phyloP scores from a whole-genome alignment of 1,140 invertebrate species.

The Drosophila suzukii region DNA sequence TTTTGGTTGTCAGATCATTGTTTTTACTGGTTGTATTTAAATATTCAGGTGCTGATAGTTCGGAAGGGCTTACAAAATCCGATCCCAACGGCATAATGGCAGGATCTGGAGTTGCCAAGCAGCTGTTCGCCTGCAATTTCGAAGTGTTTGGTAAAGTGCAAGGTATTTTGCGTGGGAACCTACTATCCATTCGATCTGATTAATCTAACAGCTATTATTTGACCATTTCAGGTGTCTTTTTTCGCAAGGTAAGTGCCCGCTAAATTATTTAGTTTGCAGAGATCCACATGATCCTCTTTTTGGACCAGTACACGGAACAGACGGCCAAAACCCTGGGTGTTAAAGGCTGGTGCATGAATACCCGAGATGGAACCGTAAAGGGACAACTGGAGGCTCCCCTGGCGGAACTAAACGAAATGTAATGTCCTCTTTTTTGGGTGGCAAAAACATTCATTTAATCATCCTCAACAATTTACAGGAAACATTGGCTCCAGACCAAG shows the following conservation, averaged over 20 bases:
- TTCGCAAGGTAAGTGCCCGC: conserved; percentile 65
- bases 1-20: conserved; percentile 26
- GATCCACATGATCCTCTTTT: background rate
- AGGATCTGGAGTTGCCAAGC: conserved; percentile 6
- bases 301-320: conserved; percentile 87
- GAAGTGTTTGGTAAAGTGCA: conserved; percentile 87
- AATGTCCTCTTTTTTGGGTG: conserved; percentile 30
- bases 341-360: conserved; percentile 91
- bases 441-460: background rate
- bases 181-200: background rate
- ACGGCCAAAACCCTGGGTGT: conserved; percentile 86
- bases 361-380: conserved; percentile 87
- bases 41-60: background rate
- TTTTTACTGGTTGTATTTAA: conserved; percentile 23
- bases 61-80: background rate
- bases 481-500: conserved; percentile 72
- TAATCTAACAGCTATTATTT: background rate
- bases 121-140: conserved; percentile 82
- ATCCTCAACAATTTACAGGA: conserved; percentile 50
- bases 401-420: conserved; percentile 88
- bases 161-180: conserved; percentile 67
- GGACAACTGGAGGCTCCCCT: conserved; percentile 88
- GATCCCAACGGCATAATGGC: conserved; percentile 14
- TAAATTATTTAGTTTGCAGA: background rate
- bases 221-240: conserved; percentile 64